Percentiles rank a stretch among this genome's conserved stretches.
phyloP scores from a whole-genome alignment of 2,113 vertebrate species.

The Eonycteris spelaea region DNA sequence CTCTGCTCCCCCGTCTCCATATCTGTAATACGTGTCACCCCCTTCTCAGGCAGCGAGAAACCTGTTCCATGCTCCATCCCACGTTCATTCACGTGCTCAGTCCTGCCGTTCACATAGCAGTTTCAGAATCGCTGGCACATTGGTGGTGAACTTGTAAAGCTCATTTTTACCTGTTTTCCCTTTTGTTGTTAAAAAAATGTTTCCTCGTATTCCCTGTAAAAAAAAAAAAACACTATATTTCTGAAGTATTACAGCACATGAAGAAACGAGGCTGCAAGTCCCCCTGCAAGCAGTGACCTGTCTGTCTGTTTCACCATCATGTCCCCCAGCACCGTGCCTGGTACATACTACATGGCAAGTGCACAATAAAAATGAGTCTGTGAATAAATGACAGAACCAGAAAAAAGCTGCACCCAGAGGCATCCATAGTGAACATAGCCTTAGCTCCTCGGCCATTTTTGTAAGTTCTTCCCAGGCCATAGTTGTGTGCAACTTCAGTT shows the following conservation, averaged over 20 bases:
- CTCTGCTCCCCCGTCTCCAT: not conserved
- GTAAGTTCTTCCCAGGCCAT: not conserved
- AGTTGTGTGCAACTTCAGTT: no score
- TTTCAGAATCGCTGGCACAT: not conserved
- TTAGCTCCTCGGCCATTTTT: not conserved
- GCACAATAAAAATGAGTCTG: not conserved
- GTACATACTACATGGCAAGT: not conserved
- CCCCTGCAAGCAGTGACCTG: not conserved
- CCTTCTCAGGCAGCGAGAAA: not conserved
- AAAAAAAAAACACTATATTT: no score
- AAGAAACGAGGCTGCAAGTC: not conserved
- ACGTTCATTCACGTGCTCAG: fast-evolving
- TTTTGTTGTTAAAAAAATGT: not conserved
- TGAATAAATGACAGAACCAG: not conserved
- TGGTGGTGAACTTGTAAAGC: not conserved
- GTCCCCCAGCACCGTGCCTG: not conserved
- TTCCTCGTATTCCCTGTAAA: not conserved
- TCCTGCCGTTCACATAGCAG: fast-evolving
- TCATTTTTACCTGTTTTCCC: not conserved
- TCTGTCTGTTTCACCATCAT: not conserved
- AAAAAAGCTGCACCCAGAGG: not conserved
- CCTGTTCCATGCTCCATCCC: not conserved
- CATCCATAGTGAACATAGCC: not conserved
- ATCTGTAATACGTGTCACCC: not conserved
- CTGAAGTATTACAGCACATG: not conserved